A percentile compares a stretch with the other conserved stretches of the same genome.
phyloP scores from a whole-genome alignment of 2,113 vertebrate species.

The Isichthys henryi region DNA sequence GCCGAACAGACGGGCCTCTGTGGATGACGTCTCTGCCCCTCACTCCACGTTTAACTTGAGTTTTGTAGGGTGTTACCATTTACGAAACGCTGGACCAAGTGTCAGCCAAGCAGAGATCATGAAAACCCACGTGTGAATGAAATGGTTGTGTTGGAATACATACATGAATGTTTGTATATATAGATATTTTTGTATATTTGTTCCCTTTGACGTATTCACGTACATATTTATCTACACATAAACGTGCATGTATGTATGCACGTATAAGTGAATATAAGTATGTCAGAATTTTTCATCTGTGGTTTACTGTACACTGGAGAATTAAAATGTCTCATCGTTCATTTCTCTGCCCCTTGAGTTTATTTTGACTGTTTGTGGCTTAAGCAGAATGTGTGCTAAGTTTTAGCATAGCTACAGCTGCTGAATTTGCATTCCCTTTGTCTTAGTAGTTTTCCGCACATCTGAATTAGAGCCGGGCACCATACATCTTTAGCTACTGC shows the following conservation, averaged over 20 bases:
- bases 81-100: background rate
- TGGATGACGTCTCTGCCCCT: background rate
- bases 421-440: background rate
- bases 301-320: slow-evolving; percentile 69
- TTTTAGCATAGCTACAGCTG: background rate
- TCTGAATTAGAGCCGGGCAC: background rate
- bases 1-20: background rate
- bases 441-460: background rate
- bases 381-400: background rate
- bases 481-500: background rate
- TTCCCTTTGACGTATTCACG: slow-evolving; percentile 52
- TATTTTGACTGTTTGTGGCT: slow-evolving; percentile 14
- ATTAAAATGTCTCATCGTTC: slow-evolving; percentile 54
- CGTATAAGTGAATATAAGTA: slow-evolving; percentile 24
- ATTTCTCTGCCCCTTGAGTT: slow-evolving; percentile 52
- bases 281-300: slow-evolving; percentile 45
- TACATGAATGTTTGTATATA: slow-evolving; percentile 32
- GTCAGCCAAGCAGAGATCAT: background rate
- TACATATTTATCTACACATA: slow-evolving; percentile 47
- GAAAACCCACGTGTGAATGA: background rate
- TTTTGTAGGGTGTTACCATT: background rate
- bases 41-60: background rate
- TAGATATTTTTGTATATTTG: slow-evolving; percentile 59
- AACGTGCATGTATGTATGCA: slow-evolving; percentile 32
- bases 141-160: background rate